phyloP scores from a whole-genome alignment of 2,888 invertebrate genomes.

The Pristionchus exspectatus region DNA sequence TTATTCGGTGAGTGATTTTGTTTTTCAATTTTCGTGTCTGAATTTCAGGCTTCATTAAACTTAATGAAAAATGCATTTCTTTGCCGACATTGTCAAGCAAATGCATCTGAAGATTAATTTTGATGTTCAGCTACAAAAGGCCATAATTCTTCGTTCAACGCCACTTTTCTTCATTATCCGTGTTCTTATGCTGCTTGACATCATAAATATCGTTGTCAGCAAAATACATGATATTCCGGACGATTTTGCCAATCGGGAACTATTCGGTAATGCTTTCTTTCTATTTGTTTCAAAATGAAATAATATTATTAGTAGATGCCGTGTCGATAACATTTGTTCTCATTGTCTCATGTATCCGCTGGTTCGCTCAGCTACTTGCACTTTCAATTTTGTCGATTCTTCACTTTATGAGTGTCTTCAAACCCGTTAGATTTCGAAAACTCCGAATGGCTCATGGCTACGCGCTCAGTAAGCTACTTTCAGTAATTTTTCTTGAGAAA shows the following conservation, averaged over 20 bases:
- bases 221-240: constrained; percentile 41
- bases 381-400: constrained; percentile 4
- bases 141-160: neutral
- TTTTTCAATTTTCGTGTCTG: too few species aligned
- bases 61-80: too few species aligned
- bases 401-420: neutral
- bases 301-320: neutral
- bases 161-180: constrained; percentile 35
- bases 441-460: neutral
- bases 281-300: neutral
- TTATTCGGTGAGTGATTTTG: too few species aligned
- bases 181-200: constrained; percentile 28
- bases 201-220: neutral
- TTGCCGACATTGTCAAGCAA: too few species aligned
- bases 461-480: neutral
- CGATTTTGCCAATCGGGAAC: neutral
- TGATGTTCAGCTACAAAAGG: neutral
- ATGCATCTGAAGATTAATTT: too few species aligned
- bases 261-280: neutral
- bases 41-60: too few species aligned
- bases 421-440: constrained; percentile 1
- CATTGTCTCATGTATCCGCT: constrained; percentile 20
- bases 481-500: neutral
- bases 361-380: constrained; percentile 34
- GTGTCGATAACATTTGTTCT: neutral